These are phyloP conservation scores for Taurulus bubalis DNA, from an alignment of 2,113 vertebrate species.

Conservation along the genomic window DNA sequence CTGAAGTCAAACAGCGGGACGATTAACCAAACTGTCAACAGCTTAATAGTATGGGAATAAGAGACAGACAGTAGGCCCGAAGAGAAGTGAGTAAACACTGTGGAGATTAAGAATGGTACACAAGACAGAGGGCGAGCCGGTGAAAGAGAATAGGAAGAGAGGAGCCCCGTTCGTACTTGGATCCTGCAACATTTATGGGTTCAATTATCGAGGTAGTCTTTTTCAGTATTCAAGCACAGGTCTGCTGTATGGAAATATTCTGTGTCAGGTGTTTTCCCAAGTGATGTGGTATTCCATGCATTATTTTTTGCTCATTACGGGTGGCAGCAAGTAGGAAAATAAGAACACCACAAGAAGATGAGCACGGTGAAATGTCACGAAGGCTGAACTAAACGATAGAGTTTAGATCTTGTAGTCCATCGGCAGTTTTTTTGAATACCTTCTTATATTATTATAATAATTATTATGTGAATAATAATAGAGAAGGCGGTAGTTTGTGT, in stretches of 20 bases:
- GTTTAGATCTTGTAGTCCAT: neutral
- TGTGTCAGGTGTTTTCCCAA: constrained; percentile 15
- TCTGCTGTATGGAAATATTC: constrained; percentile 2
- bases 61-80: constrained; percentile 68
- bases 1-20: constrained; percentile 69
- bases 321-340: constrained; percentile 13
- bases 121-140: constrained; percentile 26
- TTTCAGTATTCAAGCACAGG: constrained; percentile 8
- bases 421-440: neutral
- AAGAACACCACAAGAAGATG: constrained; percentile 1
- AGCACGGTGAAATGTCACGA: constrained; percentile 4
- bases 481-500: neutral
- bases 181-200: constrained; percentile 48
- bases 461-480: too few species aligned
- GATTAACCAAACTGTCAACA: constrained; percentile 78
- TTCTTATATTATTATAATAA: neutral
- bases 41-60: constrained; percentile 74
- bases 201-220: constrained; percentile 27
- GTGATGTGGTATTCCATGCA: constrained; percentile 5
- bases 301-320: constrained; percentile 24
- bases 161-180: constrained; percentile 10
- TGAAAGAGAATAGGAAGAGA: neutral
- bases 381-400: neutral
- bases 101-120: constrained; percentile 52
- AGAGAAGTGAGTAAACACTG: constrained; percentile 63